Conservation (phyloP, 2,888 invertebrate genomes). For the Laspeyria flexula region DNA sequence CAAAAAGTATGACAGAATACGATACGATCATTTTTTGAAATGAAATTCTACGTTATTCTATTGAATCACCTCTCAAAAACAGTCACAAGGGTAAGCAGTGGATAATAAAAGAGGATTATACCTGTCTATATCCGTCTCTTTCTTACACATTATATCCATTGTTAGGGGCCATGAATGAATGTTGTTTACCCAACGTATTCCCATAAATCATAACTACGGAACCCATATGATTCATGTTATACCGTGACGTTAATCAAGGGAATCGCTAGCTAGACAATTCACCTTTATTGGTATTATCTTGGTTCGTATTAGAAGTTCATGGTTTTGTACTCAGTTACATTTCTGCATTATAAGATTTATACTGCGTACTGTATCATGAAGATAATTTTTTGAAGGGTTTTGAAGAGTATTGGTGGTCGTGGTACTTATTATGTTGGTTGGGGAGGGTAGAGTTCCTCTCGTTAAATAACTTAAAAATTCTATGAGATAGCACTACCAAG, state of each 20-base stretch:
- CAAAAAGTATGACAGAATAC: too few species aligned
- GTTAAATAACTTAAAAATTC: too few species aligned
- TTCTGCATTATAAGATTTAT: background rate
- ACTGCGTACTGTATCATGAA: too few species aligned
- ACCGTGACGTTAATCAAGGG: slow-evolving; percentile 30
- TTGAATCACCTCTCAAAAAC: background rate
- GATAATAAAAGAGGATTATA: background rate
- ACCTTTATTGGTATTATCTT: slow-evolving; percentile 37
- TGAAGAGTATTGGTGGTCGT: too few species aligned
- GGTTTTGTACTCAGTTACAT: slow-evolving; percentile 23
- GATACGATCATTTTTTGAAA: too few species aligned
- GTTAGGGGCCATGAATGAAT: background rate
- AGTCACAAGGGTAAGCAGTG: background rate
- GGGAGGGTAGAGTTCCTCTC: too few species aligned
- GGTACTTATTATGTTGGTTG: too few species aligned
- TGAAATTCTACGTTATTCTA: too few species aligned
- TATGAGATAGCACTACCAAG: too few species aligned
- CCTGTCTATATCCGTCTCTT: background rate
- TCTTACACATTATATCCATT: background rate
- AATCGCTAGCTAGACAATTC: slow-evolving; percentile 30
- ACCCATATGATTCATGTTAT: slow-evolving; percentile 26
- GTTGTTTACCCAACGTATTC: background rate
- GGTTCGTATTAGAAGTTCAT: slow-evolving; percentile 22
- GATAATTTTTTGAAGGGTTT: too few species aligned
- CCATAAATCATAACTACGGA: slow-evolving; percentile 21